Percentiles rank a stretch among this genome's conserved stretches.
phyloP scores from a whole-genome alignment of 1,140 invertebrate genomes.

The Drosophila virilis region DNA sequence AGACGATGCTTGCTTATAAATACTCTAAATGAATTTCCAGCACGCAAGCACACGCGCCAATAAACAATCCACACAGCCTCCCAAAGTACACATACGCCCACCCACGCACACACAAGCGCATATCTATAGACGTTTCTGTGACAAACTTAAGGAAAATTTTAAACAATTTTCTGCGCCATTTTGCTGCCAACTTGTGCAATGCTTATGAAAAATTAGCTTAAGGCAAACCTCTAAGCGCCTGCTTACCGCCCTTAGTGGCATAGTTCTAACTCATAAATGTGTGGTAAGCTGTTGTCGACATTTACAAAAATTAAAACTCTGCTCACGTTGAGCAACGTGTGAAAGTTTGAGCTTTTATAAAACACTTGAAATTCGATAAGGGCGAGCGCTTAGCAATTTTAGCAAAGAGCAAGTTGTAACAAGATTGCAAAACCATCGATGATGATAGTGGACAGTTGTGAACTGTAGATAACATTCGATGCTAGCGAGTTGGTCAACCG shows the following conservation, averaged over 20 bases:
- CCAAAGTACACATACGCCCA: slow-evolving; percentile 16
- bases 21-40: slow-evolving; percentile 81
- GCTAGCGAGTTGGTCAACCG: slow-evolving; percentile 33
- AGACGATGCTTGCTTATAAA: slow-evolving; percentile 78
- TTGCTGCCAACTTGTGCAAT: slow-evolving; percentile 62
- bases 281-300: slow-evolving; percentile 46
- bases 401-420: slow-evolving; percentile 5
- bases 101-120: slow-evolving; percentile 1
- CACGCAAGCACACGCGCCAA: slow-evolving; percentile 78
- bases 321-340: slow-evolving; percentile 58
- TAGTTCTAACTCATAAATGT: slow-evolving; percentile 75
- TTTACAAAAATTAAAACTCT: slow-evolving; percentile 56
- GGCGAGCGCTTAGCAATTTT: slow-evolving; percentile 53
- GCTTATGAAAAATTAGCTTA: slow-evolving; percentile 78
- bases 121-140: slow-evolving; percentile 26
- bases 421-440: slow-evolving; percentile 31
- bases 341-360: slow-evolving; percentile 55
- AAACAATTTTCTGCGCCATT: slow-evolving; percentile 54
- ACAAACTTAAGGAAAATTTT: slow-evolving; percentile 27
- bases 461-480: slow-evolving; percentile 5
- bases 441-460: slow-evolving; percentile 7
- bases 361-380: slow-evolving; percentile 56
- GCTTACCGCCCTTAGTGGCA: slow-evolving; percentile 48
- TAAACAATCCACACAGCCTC: slow-evolving; percentile 38
- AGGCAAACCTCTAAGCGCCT: slow-evolving; percentile 39